Conservation (phyloP, 2,888 invertebrate genomes). For the Malthinus seriepunctatus region DNA sequence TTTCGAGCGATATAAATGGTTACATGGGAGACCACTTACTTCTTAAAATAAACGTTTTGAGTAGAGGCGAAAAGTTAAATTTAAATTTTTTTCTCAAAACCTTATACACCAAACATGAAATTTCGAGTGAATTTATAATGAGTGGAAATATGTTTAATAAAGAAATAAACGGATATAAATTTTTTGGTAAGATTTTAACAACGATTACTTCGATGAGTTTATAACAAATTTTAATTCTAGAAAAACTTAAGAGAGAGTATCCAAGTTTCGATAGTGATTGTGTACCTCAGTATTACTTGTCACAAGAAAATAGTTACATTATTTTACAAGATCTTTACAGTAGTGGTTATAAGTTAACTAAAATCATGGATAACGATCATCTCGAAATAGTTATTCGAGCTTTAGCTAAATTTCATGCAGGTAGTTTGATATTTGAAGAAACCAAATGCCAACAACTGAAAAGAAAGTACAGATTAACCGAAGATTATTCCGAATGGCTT, state of each 20-base stretch:
- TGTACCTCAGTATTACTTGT: slow-evolving; percentile 47
- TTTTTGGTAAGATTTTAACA: slow-evolving; percentile 53
- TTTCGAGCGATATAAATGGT: slow-evolving; percentile 30
- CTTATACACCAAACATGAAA: too few species aligned
- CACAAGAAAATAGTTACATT: slow-evolving; percentile 42
- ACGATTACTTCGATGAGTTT: slow-evolving; percentile 34
- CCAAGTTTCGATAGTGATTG: neutral
- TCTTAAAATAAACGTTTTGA: slow-evolving; percentile 11
- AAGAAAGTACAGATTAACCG: slow-evolving; percentile 32
- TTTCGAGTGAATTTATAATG: slow-evolving; percentile 30
- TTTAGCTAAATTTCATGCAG: slow-evolving; percentile 43
- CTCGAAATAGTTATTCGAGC: slow-evolving; percentile 33
- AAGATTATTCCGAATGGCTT: slow-evolving; percentile 43
- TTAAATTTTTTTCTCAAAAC: too few species aligned
- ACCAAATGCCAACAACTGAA: slow-evolving; percentile 28
- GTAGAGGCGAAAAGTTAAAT: too few species aligned
- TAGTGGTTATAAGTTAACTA: slow-evolving; percentile 34
- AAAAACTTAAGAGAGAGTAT: slow-evolving; percentile 15
- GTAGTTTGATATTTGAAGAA: slow-evolving; percentile 41
- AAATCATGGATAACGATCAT: slow-evolving; percentile 19
- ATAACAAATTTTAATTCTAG: slow-evolving; percentile 9
- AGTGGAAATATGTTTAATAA: slow-evolving; percentile 47
- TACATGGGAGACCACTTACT: slow-evolving; percentile 39
- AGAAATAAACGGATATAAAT: slow-evolving; percentile 39
- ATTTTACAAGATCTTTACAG: slow-evolving; percentile 49